Percentiles rank a stretch among this genome's conserved stretches.
These are phyloP conservation scores for Nothocercus julius DNA, from an alignment of 2,113 vertebrate species.

Conservation along the genomic window DNA sequence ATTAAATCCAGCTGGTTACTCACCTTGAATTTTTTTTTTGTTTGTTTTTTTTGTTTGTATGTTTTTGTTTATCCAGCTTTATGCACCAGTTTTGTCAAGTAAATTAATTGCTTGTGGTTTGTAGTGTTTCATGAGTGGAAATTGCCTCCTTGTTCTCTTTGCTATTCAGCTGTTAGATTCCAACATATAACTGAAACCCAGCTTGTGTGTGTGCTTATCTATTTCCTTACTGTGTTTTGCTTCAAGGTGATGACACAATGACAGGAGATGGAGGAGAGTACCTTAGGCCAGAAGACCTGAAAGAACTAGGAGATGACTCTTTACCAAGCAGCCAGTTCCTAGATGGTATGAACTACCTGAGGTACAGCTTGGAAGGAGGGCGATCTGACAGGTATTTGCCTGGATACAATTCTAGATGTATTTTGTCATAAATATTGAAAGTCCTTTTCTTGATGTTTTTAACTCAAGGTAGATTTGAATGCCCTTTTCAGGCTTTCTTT, in stretches of 20 bases:
- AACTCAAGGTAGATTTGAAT: not conserved
- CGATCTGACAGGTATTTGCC: slow-evolving; percentile 89
- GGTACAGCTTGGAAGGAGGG: slow-evolving; percentile 92
- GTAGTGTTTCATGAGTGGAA: slow-evolving; percentile 10
- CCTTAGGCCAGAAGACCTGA: slow-evolving; percentile 91
- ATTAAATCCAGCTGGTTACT: not conserved
- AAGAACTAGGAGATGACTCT: slow-evolving; percentile 96
- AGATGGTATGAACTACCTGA: slow-evolving; percentile 95
- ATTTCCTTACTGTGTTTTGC: not conserved
- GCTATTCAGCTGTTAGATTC: not conserved
- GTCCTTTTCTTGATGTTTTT: not conserved
- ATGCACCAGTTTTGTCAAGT: not conserved
- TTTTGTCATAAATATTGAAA: not conserved
- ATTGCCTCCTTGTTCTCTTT: not conserved
- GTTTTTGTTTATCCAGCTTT: not conserved
- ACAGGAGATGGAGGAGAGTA: slow-evolving; percentile 97
- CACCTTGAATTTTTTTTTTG: not conserved
- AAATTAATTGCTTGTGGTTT: slow-evolving; percentile 42
- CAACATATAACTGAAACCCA: not conserved
- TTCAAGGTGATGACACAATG: slow-evolving; percentile 94
- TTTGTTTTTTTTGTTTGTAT: not conserved
- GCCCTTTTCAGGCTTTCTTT: not conserved
- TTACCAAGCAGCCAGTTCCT: slow-evolving; percentile 93
- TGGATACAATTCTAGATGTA: accelerated
- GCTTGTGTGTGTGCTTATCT: not conserved